These are phyloP conservation scores for Manis javanica DNA, from an alignment of 2,797 vertebrate genomes.

Conservation along the genomic window DNA sequence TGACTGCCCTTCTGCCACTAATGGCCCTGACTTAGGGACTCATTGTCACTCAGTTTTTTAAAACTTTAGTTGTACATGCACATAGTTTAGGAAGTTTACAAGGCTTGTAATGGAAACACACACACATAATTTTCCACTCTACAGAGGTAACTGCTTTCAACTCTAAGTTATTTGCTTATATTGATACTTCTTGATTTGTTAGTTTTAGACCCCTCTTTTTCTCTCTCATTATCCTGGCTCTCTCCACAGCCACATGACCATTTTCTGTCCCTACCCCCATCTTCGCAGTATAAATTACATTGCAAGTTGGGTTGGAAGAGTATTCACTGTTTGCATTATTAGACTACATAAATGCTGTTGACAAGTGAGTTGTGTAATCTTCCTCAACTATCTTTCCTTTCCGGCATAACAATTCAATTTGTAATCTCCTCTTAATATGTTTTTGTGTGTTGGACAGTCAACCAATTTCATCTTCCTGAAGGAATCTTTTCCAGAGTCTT, in stretches of 20 bases:
- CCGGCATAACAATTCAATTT: background rate
- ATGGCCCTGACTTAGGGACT: background rate
- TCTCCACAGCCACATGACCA: background rate
- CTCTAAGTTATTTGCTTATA: conserved; percentile 35
- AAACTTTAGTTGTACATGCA: background rate
- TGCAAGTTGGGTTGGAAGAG: background rate
- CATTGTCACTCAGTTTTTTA: background rate
- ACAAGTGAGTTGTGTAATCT: background rate
- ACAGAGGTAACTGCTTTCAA: background rate
- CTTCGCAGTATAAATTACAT: background rate
- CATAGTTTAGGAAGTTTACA: background rate
- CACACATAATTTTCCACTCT: background rate
- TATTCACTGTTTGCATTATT: background rate
- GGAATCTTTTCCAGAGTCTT: background rate
- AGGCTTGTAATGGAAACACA: background rate
- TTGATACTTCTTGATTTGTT: background rate
- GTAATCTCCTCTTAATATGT: background rate
- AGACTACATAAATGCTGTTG: background rate
- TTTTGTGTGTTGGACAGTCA: background rate
- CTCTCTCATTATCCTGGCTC: too few species aligned
- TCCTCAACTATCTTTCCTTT: conserved; percentile 27
- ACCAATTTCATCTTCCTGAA: background rate
- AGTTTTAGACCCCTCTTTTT: background rate
- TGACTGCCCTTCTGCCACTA: background rate
- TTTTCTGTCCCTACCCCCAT: background rate